phyloP scores from a whole-genome alignment of 2,113 vertebrate species.

The Lasiurus cinereus region DNA sequence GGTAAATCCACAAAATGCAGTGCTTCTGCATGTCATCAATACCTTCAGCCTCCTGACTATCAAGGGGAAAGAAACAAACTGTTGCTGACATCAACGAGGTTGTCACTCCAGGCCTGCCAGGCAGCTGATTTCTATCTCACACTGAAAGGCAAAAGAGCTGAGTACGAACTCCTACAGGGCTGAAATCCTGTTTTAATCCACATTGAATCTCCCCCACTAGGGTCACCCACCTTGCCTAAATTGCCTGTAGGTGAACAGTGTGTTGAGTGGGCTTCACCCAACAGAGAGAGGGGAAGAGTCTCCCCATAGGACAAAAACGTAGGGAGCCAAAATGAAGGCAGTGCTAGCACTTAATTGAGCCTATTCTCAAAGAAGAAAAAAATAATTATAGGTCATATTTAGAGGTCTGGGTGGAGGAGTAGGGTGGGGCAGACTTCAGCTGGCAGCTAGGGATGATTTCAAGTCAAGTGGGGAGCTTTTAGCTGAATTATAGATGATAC shows the following conservation, averaged over 20 bases:
- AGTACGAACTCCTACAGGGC: neutral
- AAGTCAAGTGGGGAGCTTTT: accelerated
- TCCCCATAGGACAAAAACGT: neutral
- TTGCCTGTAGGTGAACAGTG: neutral
- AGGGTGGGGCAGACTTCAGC: neutral
- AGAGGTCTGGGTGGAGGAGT: neutral
- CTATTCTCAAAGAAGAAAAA: conserved; percentile 27
- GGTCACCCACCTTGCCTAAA: neutral
- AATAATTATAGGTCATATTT: neutral
- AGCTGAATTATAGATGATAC: neutral
- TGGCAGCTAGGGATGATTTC: neutral
- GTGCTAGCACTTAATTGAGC: neutral
- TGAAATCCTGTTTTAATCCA: neutral
- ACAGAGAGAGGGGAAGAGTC: neutral
- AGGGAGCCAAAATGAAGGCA: accelerated
- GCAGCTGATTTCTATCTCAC: neutral
- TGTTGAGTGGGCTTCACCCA: neutral
- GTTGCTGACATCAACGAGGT: neutral
- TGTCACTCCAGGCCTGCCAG: no score
- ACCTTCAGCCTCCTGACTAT: neutral
- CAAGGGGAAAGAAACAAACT: neutral
- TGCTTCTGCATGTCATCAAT: neutral
- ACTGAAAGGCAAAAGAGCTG: neutral
- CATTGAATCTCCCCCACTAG: neutral
- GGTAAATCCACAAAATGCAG: neutral